Conservation (phyloP, 2,797 vertebrate species). For the Rhynchotus rufescens region DNA sequence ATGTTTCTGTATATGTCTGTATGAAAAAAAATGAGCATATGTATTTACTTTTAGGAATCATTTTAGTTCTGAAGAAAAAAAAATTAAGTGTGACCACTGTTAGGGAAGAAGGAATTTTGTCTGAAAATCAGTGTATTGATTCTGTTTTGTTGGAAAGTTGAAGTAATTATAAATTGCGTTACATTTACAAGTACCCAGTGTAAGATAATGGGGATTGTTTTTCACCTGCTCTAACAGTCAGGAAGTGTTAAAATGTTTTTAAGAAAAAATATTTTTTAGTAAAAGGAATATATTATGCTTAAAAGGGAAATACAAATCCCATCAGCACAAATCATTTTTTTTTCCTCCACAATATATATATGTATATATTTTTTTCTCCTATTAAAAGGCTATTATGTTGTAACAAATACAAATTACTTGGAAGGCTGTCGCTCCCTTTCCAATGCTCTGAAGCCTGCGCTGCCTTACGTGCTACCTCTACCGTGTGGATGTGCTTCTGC, state of each 20-base stretch:
- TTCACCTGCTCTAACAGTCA: neutral
- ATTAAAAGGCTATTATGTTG: neutral
- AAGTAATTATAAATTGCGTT: constrained; percentile 18
- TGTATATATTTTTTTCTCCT: too few species aligned
- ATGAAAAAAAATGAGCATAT: neutral
- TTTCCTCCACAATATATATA: too few species aligned
- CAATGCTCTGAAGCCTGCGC: neutral
- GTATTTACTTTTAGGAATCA: neutral
- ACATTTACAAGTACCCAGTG: constrained; percentile 7
- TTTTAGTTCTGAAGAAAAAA: neutral
- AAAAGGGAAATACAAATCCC: neutral
- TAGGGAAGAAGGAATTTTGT: neutral
- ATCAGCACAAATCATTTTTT: too few species aligned
- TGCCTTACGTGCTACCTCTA: neutral
- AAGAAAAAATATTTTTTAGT: neutral
- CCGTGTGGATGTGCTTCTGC: neutral
- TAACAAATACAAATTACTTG: neutral
- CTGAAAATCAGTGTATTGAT: constrained; percentile 17
- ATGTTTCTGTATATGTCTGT: neutral
- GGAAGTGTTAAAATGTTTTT: neutral
- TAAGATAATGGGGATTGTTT: neutral
- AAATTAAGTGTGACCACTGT: neutral
- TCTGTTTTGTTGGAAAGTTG: constrained; percentile 18
- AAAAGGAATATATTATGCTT: neutral
- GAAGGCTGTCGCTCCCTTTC: neutral